Evolutionary conservation across 2,113 vertebrate genomes (phyloP).

Genomic region (Cephalopterus ornatus): DNA sequence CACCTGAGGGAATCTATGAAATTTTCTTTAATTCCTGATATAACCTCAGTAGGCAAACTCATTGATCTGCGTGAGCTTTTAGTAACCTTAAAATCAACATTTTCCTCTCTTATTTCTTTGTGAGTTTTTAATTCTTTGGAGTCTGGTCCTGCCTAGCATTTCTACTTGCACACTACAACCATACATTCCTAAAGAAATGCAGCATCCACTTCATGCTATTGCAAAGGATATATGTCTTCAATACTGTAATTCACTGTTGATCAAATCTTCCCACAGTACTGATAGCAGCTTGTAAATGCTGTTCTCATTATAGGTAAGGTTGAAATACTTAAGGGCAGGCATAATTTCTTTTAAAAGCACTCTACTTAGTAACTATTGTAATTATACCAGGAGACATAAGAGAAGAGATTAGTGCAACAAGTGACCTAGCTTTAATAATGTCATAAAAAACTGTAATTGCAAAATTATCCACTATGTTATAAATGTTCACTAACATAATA

Average conservation of each 20-base stretch:
- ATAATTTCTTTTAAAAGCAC: slow-evolving; percentile 27
- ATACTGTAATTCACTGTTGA: neutral
- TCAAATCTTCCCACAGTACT: slow-evolving; percentile 9
- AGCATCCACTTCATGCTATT: neutral
- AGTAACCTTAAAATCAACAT: neutral
- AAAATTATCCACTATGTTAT: slow-evolving; percentile 34
- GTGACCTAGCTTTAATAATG: slow-evolving; percentile 55
- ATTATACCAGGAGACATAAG: slow-evolving; percentile 28
- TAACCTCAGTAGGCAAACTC: neutral
- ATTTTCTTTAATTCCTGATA: neutral
- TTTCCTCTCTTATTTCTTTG: neutral
- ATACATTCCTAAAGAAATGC: neutral
- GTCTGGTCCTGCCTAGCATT: neutral
- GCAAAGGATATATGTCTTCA: neutral
- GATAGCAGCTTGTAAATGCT: neutral
- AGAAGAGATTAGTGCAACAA: slow-evolving; percentile 30
- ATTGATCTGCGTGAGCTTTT: neutral
- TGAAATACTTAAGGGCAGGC: slow-evolving; percentile 19
- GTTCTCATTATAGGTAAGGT: slow-evolving; percentile 27
- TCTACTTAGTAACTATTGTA: slow-evolving; percentile 9
- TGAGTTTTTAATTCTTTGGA: neutral
- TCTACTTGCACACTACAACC: neutral
- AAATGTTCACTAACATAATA: slow-evolving; percentile 26
- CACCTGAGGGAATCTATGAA: neutral
- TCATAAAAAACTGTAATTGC: slow-evolving; percentile 16